A percentile compares a stretch with the other conserved stretches of the same genome.
Conservation (phyloP, 2,888 invertebrate genomes). For the Unio pictorum region DNA sequence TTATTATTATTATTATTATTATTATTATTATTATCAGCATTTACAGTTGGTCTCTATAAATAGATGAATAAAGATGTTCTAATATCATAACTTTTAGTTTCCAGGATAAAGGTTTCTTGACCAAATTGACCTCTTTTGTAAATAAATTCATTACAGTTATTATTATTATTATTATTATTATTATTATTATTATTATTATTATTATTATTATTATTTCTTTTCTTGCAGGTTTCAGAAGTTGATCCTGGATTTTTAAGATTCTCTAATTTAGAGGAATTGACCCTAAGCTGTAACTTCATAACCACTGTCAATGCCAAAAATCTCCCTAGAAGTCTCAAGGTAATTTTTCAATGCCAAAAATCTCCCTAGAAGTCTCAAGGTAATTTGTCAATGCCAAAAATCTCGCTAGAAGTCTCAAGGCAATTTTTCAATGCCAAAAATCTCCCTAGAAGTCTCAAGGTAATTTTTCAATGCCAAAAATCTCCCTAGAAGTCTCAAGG, state of each 20-base stretch:
- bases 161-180: too few relatives aligned
- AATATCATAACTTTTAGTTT: too few relatives aligned
- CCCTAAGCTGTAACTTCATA: slow-evolving; percentile 66
- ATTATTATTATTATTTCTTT: slow-evolving; percentile 8
- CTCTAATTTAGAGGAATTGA: slow-evolving; percentile 64
- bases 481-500: slow-evolving; percentile 40
- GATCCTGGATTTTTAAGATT: slow-evolving; percentile 62
- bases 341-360: slow-evolving; percentile 54
- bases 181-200: not conserved
- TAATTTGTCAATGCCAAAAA: slow-evolving; percentile 54
- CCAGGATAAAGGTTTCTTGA: too few relatives aligned
- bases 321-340: slow-evolving; percentile 41
- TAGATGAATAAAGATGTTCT: too few relatives aligned
- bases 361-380: slow-evolving; percentile 40
- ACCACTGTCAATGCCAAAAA: slow-evolving; percentile 53
- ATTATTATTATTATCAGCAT: slow-evolving; percentile 4
- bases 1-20: not conserved
- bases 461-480: slow-evolving; percentile 54
- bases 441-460: slow-evolving; percentile 41
- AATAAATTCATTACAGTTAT: too few relatives aligned
- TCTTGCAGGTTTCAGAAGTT: slow-evolving; percentile 63
- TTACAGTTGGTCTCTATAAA: too few relatives aligned
- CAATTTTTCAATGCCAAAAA: slow-evolving; percentile 54
- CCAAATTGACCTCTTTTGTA: too few relatives aligned
- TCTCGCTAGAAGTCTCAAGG: slow-evolving; percentile 41